These are phyloP conservation scores for Podotricha telesiphe DNA, from an alignment of 2,888 invertebrate genomes.

Conservation along the genomic window DNA sequence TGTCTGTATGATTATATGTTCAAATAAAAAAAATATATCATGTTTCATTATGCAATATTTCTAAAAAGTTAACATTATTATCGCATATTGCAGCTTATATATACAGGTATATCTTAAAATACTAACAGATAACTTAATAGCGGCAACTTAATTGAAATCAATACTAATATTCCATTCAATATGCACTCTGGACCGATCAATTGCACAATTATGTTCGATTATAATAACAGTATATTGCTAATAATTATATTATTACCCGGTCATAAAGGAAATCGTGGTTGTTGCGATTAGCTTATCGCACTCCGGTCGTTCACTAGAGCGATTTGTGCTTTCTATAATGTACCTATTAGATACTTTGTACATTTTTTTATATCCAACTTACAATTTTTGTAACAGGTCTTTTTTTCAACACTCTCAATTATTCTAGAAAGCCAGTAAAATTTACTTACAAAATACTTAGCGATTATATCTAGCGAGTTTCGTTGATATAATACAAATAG, in stretches of 20 bases:
- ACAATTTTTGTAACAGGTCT: no score
- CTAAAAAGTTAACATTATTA: background rate
- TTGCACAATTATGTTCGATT: constrained; percentile 33
- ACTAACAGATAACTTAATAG: background rate
- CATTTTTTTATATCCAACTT: constrained; percentile 39
- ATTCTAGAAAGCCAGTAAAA: no score
- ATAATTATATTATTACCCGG: constrained; percentile 37
- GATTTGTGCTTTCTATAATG: constrained; percentile 36
- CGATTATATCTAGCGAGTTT: no score
- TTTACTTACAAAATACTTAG: no score
- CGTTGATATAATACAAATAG: no score
- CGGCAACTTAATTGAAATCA: constrained; percentile 7
- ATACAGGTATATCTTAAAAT: background rate
- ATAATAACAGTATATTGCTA: constrained; percentile 38
- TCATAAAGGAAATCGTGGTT: constrained; percentile 41
- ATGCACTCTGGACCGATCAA: background rate
- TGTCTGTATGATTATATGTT: no score
- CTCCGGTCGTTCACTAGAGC: constrained; percentile 38
- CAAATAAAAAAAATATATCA: no score
- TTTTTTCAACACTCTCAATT: no score
- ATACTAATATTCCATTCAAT: constrained; percentile 15
- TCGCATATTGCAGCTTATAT: no score
- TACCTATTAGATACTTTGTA: constrained; percentile 3
- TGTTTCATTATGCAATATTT: background rate
- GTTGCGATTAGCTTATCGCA: constrained; percentile 42